Base-by-base conservation (phyloP, 92 coral and sea anemone genomes). In the Umimayanthus kanabou region DNA sequence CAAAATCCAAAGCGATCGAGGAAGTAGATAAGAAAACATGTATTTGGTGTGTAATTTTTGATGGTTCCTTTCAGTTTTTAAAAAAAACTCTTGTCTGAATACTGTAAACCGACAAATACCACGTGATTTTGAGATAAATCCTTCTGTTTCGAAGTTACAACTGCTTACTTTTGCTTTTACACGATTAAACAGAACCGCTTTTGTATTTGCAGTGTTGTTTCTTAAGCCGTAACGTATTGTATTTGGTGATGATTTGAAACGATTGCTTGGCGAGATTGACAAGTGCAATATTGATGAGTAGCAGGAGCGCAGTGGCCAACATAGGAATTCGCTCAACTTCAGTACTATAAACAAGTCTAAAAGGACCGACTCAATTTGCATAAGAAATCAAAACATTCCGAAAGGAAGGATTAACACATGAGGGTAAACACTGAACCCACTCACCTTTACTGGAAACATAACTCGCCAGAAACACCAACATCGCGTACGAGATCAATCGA, bases 311-410 rank as follows among this genome's bases (percentile, higher is more conserved):
- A 69, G 9, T 47, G 78, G 47, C 78, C 78, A 47, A 83, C 79
- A 43, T 18, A 6, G 87, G 87, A 83, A 83, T 83, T 83, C 77
- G 78, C 78, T 83, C 50, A 83, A 70, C 67, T 42, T 33, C 22
- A 72, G 39, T 20, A 69, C 78, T 83, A 71, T 83, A 83, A 83
- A 70, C 87, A 83, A 83, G 55, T 69, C 61, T 83, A 83, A 70
- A 83, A 69, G 42, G 69, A 70, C 65, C 87, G 87, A 67, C 45
- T 83, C 9, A 70, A 83, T 83, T 83, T 83, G 87, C 87, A 83
- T 83, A 70, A 28, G 87, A 83, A 83, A 83, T 83, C 87, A 83
- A 83, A 83, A 83, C 87, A 83, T 71, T 55, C 67, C 66, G 10
- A 83, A 69, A 83, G 57, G 78, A 83, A 69, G 87, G 87, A 70